These are phyloP conservation scores for Glandiceps talaboti DNA, from an alignment of 53 echinoderm and acorn worm species.

Conservation along the genomic window DNA sequence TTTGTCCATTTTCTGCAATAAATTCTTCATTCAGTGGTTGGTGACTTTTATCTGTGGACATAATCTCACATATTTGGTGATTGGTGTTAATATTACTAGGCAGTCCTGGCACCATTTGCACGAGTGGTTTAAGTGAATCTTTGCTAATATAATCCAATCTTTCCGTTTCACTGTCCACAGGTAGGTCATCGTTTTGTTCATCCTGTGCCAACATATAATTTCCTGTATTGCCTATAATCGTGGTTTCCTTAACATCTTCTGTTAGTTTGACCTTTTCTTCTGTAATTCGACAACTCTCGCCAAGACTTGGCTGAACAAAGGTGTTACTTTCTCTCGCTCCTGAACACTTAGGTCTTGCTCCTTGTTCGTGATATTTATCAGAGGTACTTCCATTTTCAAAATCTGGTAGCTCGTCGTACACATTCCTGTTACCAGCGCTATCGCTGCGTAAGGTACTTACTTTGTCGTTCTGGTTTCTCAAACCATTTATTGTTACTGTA, in stretches of 20 bases:
- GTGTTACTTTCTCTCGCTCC: neutral
- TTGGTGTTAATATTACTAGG: neutral
- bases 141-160: neutral
- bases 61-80: too few relatives aligned
- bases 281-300: too few relatives aligned
- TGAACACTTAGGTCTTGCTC: neutral
- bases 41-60: neutral
- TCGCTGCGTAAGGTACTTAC: neutral
- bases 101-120: neutral
- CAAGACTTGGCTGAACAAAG: neutral
- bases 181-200: neutral
- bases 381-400: neutral
- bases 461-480: neutral
- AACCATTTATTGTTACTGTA: neutral
- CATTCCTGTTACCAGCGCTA: neutral
- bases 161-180: neutral
- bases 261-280: neutral
- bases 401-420: neutral
- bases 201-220: neutral
- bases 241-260: neutral
- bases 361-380: neutral
- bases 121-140: neutral
- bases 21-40: neutral
- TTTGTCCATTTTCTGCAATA: neutral
- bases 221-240: neutral